Evolutionary conservation across 2,888 invertebrate species (phyloP).

Genomic region (Orthosia incerta): DNA sequence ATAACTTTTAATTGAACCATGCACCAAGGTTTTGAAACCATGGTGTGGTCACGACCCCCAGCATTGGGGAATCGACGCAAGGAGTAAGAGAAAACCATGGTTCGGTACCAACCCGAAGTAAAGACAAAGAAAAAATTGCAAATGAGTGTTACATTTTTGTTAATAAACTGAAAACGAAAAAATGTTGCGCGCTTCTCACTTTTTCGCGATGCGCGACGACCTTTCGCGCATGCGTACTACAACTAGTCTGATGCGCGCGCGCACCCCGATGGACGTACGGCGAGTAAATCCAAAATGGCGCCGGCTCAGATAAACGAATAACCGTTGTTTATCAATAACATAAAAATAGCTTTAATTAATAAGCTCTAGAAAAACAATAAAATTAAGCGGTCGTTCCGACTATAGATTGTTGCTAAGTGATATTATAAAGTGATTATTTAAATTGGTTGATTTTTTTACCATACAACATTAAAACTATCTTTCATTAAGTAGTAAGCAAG

Average conservation of each 20-base stretch:
- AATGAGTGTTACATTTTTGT: conserved; percentile 57
- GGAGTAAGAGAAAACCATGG: too few relatives aligned
- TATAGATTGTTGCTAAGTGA: conserved; percentile 44
- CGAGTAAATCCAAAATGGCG: conserved; percentile 42
- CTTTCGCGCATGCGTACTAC: conserved; percentile 69
- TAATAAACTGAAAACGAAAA: conserved; percentile 36
- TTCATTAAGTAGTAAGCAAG: background rate
- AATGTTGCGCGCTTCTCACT: conserved; percentile 73
- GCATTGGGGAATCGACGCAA: too few relatives aligned
- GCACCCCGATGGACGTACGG: conserved; percentile 64
- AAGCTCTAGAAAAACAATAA: conserved; percentile 24
- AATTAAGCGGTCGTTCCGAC: conserved; percentile 4
- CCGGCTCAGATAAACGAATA: conserved; percentile 54
- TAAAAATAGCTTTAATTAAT: conserved; percentile 53
- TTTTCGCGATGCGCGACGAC: conserved; percentile 63
- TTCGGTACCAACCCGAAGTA: too few relatives aligned
- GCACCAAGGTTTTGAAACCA: too few relatives aligned
- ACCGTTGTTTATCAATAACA: conserved; percentile 62
- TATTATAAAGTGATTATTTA: background rate
- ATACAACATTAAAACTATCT: background rate
- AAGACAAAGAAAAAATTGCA: too few relatives aligned
- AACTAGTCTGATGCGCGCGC: conserved; percentile 72
- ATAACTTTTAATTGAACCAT: too few relatives aligned
- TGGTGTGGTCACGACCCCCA: too few relatives aligned
- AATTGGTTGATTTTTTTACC: too few relatives aligned